Percentiles rank a stretch among this genome's conserved stretches.
phyloP scores from a whole-genome alignment of 2,888 invertebrate genomes.

The Timema cristinae region DNA sequence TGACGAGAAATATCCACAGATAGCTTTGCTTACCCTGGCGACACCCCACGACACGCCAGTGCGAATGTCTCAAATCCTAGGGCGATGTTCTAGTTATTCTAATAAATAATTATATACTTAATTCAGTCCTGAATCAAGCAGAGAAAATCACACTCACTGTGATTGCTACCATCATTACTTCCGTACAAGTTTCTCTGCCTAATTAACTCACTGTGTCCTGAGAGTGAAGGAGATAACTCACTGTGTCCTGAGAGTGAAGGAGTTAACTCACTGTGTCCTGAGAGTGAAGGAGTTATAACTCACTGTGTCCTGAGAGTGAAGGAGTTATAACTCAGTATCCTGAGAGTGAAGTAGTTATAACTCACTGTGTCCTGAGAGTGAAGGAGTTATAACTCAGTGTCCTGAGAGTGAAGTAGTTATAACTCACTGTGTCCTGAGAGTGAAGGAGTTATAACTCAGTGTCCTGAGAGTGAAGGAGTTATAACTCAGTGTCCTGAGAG shows the following conservation, averaged over 20 bases:
- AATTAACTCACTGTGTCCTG: neutral
- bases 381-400: neutral
- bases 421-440: slow-evolving; percentile 1
- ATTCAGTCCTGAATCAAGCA: too few species aligned
- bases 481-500: neutral
- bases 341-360: neutral
- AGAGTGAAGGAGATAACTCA: neutral
- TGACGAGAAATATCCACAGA: too few species aligned
- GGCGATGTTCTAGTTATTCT: too few species aligned
- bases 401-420: neutral
- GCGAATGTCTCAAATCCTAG: too few species aligned
- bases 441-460: neutral
- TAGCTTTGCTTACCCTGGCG: too few species aligned
- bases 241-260: neutral
- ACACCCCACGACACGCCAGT: too few species aligned
- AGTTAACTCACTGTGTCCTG: neutral
- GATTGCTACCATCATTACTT: too few species aligned
- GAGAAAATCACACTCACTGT: too few species aligned
- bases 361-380: slow-evolving; percentile 1
- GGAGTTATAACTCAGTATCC: neutral
- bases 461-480: neutral
- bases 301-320: slow-evolving; percentile 1
- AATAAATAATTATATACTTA: too few species aligned
- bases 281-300: neutral
- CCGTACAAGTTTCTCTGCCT: too few species aligned